These are phyloP conservation scores for Lordiphosa andalusiaca DNA, from an alignment of 2,888 invertebrate genomes.

Conservation along the genomic window DNA sequence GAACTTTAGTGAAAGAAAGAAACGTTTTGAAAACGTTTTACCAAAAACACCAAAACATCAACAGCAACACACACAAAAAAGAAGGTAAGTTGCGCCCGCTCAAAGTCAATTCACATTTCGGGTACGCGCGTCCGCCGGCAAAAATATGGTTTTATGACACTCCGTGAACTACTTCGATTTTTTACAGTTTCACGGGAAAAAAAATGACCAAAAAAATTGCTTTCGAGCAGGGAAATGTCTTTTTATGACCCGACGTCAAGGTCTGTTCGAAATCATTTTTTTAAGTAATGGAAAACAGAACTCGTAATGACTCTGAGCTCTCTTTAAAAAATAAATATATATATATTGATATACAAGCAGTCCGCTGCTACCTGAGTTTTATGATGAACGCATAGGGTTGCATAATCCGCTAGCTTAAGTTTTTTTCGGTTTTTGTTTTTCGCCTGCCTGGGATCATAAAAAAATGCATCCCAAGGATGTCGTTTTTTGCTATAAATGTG, in stretches of 20 bases:
- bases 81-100: constrained; percentile 13
- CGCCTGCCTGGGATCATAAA: constrained; percentile 58
- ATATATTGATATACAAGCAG: not conserved
- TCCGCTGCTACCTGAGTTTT: constrained; percentile 29
- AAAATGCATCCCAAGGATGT: constrained; percentile 31
- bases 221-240: constrained; percentile 33
- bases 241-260: constrained; percentile 67
- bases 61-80: constrained; percentile 1
- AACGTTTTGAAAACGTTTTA: not conserved
- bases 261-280: constrained; percentile 48
- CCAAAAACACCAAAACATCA: constrained; percentile 4
- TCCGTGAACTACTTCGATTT: constrained; percentile 72
- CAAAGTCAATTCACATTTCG: constrained; percentile 34
- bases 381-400: constrained; percentile 67
- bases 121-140: constrained; percentile 54
- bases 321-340: constrained; percentile 44
- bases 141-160: constrained; percentile 52
- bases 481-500: constrained; percentile 47
- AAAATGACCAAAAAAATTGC: constrained; percentile 27
- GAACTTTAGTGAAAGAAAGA: not conserved
- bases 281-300: constrained; percentile 30
- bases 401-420: constrained; percentile 69
- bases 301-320: constrained; percentile 57
- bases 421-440: constrained; percentile 64
- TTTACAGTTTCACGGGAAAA: constrained; percentile 69